These are phyloP conservation scores for Poeciliopsis turneri DNA, from an alignment of 2,797 vertebrate genomes.

Conservation along the genomic window DNA sequence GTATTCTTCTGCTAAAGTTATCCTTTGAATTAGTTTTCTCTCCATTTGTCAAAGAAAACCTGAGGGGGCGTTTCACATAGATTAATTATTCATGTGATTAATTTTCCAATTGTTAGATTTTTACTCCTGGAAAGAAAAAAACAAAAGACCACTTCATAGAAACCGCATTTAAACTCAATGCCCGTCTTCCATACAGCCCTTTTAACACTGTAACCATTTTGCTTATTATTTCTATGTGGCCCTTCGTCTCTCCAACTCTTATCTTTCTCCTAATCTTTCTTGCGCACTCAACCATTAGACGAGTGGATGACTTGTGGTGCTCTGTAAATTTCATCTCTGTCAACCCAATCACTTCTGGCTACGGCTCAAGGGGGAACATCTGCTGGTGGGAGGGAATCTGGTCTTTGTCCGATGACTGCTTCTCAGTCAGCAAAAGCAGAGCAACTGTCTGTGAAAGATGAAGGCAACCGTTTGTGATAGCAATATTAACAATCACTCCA, in stretches of 20 bases:
- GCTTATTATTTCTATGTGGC: slow-evolving; percentile 54
- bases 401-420: slow-evolving; percentile 18
- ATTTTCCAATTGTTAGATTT: slow-evolving; percentile 33
- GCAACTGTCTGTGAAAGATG: slow-evolving; percentile 33
- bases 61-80: slow-evolving; percentile 8
- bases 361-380: slow-evolving; percentile 65
- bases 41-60: slow-evolving; percentile 1
- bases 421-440: slow-evolving; percentile 11
- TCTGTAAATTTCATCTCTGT: slow-evolving; percentile 72
- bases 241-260: slow-evolving; percentile 14
- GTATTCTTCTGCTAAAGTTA: background rate
- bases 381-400: slow-evolving; percentile 52
- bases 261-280: slow-evolving; percentile 39
- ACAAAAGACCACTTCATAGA: slow-evolving; percentile 33
- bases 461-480: slow-evolving; percentile 40
- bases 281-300: slow-evolving; percentile 58
- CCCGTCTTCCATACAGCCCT: background rate
- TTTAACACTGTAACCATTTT: slow-evolving; percentile 33
- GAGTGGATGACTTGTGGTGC: slow-evolving; percentile 58
- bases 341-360: slow-evolving; percentile 61
- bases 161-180: slow-evolving; percentile 16
- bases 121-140: background rate
- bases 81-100: slow-evolving; percentile 47
- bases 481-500: slow-evolving; percentile 17
- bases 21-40: slow-evolving; percentile 2